These are phyloP conservation scores for Martes martes DNA, from an alignment of 2,113 vertebrate genomes.

Conservation along the genomic window DNA sequence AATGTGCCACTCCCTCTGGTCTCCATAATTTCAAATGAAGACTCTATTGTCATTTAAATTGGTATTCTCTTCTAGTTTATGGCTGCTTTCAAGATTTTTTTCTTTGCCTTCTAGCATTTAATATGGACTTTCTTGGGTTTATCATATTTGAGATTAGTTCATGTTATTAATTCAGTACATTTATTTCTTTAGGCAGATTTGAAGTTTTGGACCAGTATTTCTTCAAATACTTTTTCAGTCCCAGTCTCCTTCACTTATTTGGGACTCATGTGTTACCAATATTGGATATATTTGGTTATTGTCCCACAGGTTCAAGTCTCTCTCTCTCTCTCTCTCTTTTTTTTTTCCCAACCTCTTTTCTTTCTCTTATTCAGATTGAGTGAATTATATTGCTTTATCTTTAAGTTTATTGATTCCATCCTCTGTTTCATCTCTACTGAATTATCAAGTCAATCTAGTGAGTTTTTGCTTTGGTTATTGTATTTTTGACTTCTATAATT, in stretches of 20 bases:
- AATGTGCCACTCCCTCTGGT: background rate
- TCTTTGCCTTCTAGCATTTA: background rate
- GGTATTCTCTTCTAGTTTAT: background rate
- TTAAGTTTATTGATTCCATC: background rate
- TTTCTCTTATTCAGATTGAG: background rate
- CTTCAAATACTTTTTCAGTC: background rate
- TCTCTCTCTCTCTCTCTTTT: too few relatives aligned
- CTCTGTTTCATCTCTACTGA: background rate
- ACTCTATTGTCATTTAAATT: background rate
- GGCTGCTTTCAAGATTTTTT: background rate
- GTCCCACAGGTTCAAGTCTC: background rate
- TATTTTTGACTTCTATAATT: background rate
- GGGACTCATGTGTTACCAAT: background rate
- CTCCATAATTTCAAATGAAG: background rate
- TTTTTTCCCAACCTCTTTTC: background rate
- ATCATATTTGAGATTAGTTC: background rate
- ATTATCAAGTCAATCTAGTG: background rate
- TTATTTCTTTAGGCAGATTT: background rate
- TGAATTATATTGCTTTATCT: background rate
- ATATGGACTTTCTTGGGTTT: background rate
- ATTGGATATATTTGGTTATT: background rate
- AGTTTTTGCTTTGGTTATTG: background rate
- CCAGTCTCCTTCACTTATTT: background rate
- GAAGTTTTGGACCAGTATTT: background rate
- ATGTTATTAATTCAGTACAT: background rate